Evolutionary conservation across 2,888 invertebrate species (phyloP).

Genomic region (Aphrophora alni): DNA sequence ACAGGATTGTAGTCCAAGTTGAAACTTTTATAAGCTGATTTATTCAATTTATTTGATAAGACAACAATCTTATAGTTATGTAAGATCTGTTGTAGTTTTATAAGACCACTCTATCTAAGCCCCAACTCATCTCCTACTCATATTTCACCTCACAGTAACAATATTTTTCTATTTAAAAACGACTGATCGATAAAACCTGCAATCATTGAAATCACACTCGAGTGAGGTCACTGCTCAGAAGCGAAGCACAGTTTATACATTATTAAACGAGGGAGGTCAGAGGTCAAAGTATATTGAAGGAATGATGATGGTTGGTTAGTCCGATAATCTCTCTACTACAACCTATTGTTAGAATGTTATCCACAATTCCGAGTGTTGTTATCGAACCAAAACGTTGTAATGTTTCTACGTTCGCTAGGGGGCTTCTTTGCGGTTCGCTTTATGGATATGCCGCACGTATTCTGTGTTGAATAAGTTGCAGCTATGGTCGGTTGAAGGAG

Average conservation of each 20-base stretch:
- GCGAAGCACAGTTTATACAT: background rate
- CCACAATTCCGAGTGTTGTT: background rate
- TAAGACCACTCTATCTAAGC: no score
- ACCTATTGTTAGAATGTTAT: background rate
- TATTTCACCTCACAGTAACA: no score
- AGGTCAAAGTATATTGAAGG: background rate
- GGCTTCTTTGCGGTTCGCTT: background rate
- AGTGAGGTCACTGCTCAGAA: background rate
- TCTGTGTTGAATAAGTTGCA: background rate
- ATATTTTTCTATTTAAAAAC: no score
- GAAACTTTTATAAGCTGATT: no score
- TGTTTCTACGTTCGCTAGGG: background rate
- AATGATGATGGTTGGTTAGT: no score
- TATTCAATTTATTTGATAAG: no score
- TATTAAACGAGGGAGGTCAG: background rate
- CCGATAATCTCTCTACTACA: no score
- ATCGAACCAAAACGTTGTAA: background rate
- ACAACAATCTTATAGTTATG: no score
- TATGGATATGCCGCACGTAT: background rate
- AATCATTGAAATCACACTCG: background rate
- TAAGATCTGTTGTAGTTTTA: no score
- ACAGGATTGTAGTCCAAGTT: no score
- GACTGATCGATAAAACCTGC: no score
- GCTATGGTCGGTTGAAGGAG: background rate
- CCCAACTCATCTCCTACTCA: no score